These are phyloP conservation scores for Epiblema foenella DNA, from an alignment of 2,888 invertebrate species.

Conservation along the genomic window DNA sequence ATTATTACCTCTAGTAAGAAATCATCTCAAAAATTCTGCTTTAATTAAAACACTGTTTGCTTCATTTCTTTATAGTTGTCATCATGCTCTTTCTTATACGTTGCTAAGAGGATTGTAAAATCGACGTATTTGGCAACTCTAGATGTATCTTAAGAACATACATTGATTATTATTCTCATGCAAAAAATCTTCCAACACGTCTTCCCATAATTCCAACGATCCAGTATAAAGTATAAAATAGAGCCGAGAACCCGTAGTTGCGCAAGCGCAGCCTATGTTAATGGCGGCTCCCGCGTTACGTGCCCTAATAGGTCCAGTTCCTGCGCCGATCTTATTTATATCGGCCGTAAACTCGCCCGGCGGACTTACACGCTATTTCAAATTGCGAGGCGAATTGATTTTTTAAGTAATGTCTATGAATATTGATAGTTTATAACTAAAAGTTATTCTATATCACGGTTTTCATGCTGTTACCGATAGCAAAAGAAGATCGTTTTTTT, in stretches of 20 bases:
- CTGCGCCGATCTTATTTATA: constrained; percentile 64
- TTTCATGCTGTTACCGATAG: background rate
- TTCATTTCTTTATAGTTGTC: background rate
- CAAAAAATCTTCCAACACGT: background rate
- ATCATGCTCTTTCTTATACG: background rate
- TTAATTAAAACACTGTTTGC: no score
- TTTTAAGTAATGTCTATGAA: constrained; percentile 15
- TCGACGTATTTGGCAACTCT: background rate
- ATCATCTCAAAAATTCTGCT: no score
- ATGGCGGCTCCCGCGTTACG: constrained; percentile 74
- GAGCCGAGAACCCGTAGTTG: constrained; percentile 48
- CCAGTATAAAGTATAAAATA: constrained; percentile 16
- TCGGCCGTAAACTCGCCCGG: constrained; percentile 53
- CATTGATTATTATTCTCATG: background rate
- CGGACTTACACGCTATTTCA: constrained; percentile 30
- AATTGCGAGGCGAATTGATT: constrained; percentile 23
- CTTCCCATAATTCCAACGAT: constrained; percentile 1
- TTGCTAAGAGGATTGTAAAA: background rate
- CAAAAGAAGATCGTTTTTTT: background rate
- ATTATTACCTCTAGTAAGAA: no score
- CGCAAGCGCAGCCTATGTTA: constrained; percentile 63
- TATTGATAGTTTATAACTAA: background rate
- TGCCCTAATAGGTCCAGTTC: constrained; percentile 72
- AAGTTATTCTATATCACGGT: background rate
- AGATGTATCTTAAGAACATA: background rate